Percentiles rank a stretch among this genome's conserved stretches.
These are phyloP conservation scores for Holacanthus passer DNA, from an alignment of 2,113 vertebrate genomes.

Conservation along the genomic window DNA sequence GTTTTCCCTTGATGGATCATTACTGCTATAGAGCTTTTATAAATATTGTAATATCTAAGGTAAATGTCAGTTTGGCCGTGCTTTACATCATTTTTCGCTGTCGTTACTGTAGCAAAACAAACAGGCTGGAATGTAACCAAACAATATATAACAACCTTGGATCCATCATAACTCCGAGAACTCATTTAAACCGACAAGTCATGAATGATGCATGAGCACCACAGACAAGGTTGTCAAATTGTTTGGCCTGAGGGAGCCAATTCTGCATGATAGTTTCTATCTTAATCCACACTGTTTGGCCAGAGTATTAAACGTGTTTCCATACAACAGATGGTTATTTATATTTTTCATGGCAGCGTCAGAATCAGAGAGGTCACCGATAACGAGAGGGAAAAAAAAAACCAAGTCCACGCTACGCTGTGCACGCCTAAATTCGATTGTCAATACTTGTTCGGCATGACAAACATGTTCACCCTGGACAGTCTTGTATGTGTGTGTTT, in stretches of 20 bases:
- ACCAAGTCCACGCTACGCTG: neutral
- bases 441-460: neutral
- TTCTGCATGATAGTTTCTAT: constrained; percentile 48
- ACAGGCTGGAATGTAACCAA: constrained; percentile 34
- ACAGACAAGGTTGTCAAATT: constrained; percentile 59
- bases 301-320: neutral
- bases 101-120: constrained; percentile 46
- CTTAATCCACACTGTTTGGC: constrained; percentile 42
- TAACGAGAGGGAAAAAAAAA: constrained; percentile 23
- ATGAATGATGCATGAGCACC: constrained; percentile 66
- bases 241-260: constrained; percentile 40
- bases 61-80: constrained; percentile 28
- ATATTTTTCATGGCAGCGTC: neutral
- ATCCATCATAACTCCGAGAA: constrained; percentile 47
- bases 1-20: constrained; percentile 11
- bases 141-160: constrained; percentile 46
- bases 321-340: constrained; percentile 19
- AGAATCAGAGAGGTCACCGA: constrained; percentile 2
- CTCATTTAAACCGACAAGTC: constrained; percentile 60
- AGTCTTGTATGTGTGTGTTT: constrained; percentile 10
- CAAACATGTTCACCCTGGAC: constrained; percentile 7
- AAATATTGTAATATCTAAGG: constrained; percentile 16
- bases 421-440: neutral
- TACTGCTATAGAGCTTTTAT: neutral
- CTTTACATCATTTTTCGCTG: neutral